phyloP scores from a whole-genome alignment of 2,797 vertebrate genomes.

The Acanthornis magna region DNA sequence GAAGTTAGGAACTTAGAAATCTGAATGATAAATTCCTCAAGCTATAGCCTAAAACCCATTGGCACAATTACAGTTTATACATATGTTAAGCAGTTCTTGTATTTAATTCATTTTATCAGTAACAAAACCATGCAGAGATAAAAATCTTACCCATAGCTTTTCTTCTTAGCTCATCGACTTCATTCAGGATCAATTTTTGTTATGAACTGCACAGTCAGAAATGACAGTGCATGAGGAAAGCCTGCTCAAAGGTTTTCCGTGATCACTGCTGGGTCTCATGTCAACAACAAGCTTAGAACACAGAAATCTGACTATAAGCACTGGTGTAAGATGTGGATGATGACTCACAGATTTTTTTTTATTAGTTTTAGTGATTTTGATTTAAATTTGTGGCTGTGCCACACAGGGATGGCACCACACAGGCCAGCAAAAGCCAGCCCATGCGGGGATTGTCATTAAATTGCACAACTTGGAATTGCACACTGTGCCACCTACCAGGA shows the following conservation, averaged over 20 bases:
- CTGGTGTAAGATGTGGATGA: not conserved
- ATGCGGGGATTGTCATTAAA: rapidly evolving
- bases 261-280: not conserved
- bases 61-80: not conserved
- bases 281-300: not conserved
- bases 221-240: not conserved
- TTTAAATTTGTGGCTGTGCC: not conserved
- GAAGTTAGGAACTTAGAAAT: not conserved
- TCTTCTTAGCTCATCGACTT: not conserved
- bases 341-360: not conserved
- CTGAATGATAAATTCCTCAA: not conserved
- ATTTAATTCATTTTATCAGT: not conserved
- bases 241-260: not conserved
- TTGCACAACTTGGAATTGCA: not conserved
- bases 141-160: not conserved
- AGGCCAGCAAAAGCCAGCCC: not conserved
- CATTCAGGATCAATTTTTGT: not conserved
- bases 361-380: not conserved
- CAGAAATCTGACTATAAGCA: not conserved
- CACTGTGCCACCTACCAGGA: not conserved
- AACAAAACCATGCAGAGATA: not conserved
- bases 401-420: not conserved
- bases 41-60: not conserved
- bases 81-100: not conserved
- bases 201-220: not conserved